phyloP scores from a whole-genome alignment of 1,140 invertebrate species.

The Diploscapter pachys region DNA sequence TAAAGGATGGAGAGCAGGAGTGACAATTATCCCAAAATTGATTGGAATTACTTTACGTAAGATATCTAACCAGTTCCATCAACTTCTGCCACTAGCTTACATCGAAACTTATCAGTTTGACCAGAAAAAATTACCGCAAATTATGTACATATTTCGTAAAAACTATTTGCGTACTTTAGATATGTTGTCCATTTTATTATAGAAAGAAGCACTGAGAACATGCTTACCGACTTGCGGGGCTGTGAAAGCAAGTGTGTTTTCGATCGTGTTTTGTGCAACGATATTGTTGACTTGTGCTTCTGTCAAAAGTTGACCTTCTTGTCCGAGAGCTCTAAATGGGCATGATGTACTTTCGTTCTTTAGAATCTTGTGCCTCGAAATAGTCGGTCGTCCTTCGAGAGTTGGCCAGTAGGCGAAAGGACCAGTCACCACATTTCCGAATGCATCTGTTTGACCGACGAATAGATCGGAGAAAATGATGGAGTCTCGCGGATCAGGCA shows the following conservation, averaged over 20 bases:
- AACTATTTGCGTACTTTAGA: no score
- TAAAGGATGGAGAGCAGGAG: no score
- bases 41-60: no score
- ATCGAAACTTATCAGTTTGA: no score
- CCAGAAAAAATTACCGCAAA: no score
- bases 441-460: slow-evolving; percentile 56
- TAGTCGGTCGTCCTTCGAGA: slow-evolving; percentile 49
- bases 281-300: slow-evolving; percentile 45
- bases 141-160: no score
- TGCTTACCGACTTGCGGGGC: slow-evolving; percentile 47
- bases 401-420: slow-evolving; percentile 59
- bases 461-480: slow-evolving; percentile 54
- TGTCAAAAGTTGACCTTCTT: slow-evolving; percentile 40
- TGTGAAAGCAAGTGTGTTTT: slow-evolving; percentile 58
- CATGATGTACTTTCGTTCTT: no score
- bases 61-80: no score
- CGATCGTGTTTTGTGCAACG: slow-evolving; percentile 54
- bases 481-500: slow-evolving; percentile 58
- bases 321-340: slow-evolving; percentile 29
- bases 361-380: slow-evolving; percentile 39
- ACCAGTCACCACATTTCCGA: slow-evolving; percentile 59
- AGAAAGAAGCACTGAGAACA: no score
- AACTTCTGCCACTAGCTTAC: no score
- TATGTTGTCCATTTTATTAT: no score
- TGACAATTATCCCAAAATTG: no score